These are phyloP conservation scores for Siniperca knerii DNA, from an alignment of 2,113 vertebrate species.

Conservation along the genomic window DNA sequence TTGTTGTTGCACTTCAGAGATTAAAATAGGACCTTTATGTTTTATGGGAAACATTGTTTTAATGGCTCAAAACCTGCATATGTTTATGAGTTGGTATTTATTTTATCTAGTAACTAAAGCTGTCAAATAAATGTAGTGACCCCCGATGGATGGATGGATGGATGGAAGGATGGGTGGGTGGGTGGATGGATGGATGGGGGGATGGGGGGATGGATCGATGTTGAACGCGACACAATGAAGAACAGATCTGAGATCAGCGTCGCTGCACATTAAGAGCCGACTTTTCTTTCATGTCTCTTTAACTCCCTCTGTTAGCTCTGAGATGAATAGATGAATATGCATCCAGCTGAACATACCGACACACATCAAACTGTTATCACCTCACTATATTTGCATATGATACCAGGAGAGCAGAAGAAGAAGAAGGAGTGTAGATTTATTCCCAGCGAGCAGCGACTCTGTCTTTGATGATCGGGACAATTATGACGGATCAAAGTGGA, in stretches of 20 bases:
- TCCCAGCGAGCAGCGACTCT: slow-evolving; percentile 83
- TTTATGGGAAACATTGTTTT: no score
- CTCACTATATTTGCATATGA: slow-evolving; percentile 95
- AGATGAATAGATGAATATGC: slow-evolving; percentile 83
- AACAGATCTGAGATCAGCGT: not conserved
- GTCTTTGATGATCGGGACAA: slow-evolving; percentile 98
- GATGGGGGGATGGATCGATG: no score
- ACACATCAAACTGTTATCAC: slow-evolving; percentile 97
- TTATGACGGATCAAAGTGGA: slow-evolving; percentile 98
- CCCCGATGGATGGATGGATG: no score
- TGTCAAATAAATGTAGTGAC: no score
- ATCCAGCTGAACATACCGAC: slow-evolving; percentile 93
- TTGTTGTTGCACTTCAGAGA: no score
- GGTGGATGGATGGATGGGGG: no score
- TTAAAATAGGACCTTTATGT: no score
- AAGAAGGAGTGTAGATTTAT: slow-evolving; percentile 89
- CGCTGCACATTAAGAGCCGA: no score
- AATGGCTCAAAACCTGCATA: no score
- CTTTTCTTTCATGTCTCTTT: not conserved
- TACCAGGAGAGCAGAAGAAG: slow-evolving; percentile 84
- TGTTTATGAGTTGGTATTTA: no score
- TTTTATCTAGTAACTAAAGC: no score
- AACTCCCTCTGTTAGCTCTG: not conserved
- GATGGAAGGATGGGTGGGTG: no score
- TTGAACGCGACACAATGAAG: not conserved